Percentiles rank a stretch among this genome's conserved stretches.
phyloP scores from a whole-genome alignment of 2,113 vertebrate species.

The Pelvicachromis taeniatus region DNA sequence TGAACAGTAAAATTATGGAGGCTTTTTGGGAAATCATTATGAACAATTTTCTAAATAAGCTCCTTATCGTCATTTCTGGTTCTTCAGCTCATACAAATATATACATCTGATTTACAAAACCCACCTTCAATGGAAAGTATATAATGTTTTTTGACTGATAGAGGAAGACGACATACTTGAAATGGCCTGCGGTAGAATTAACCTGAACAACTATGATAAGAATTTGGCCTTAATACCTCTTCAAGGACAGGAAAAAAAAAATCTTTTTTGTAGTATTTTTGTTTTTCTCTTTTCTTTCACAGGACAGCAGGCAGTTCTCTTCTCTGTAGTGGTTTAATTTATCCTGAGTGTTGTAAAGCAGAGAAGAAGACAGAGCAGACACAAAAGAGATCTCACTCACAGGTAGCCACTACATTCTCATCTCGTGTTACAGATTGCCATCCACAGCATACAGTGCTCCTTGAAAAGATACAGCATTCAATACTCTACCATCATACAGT shows the following conservation, averaged over 20 bases:
- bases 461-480: background rate
- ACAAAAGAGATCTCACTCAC: background rate
- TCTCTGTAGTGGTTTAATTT: conserved; percentile 13
- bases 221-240: background rate
- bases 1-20: conserved; percentile 81
- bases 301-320: background rate
- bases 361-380: background rate
- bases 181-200: background rate
- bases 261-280: background rate
- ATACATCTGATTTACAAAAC: background rate
- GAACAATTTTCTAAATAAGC: conserved; percentile 29
- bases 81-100: background rate
- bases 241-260: background rate
- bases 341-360: background rate
- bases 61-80: background rate
- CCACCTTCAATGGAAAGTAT: background rate
- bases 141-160: background rate
- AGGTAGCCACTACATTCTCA: conserved; percentile 5
- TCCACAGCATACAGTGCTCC: background rate
- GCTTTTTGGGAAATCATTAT: conserved; percentile 52
- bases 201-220: background rate
- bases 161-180: background rate
- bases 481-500: background rate
- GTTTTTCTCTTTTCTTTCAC: background rate
- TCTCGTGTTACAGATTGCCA: conserved; percentile 11